Evolutionary conservation across 2,888 invertebrate genomes (phyloP), one percentile per base, ranked within the genome.

Genomic region (Diachrysia chrysitis): DNA sequence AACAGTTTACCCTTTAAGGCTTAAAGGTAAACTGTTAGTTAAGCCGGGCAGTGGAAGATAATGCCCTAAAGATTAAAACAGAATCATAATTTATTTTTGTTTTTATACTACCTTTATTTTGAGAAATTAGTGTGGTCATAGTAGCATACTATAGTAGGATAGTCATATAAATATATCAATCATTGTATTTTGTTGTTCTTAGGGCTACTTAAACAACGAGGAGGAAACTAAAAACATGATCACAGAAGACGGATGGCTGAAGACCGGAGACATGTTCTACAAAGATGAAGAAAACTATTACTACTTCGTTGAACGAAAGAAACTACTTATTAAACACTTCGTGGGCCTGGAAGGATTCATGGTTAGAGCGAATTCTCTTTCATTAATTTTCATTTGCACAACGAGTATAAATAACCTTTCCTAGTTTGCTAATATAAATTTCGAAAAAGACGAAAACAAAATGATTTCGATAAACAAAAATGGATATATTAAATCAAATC

Each of bases 161-260:
- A n/a, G n/a, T n/a, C n/a, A n/a, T n/a, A n/a, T n/a, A n/a, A n/a
- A n/a, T n/a, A n/a, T n/a, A n/a, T n/a, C n/a, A 32, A 10, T 10
- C 2, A 10, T 32, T 32, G 32, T 32, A 32, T 37, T 14, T 48
- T 42, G 56, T 53, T 58, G 37, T 66, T 83, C 79, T 25, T 73
- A 90, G 89, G 89, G 88, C 23, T 91, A 90, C 76, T 71, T 87
- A 19, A 86, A 88, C 55, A 89, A 90, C 68, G 80, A 81, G 16
- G 84, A 87, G 63, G 89, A 89, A 69, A 89, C 89, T 12, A 79
- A 71, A 42, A 76, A 76, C 37, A 83, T 89, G 58, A 61, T 89
- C 53, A 87, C 87, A 6, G 81, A 84, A 9, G 87, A 90, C 53
- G 90, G 87, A 3, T 91, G 89, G 88, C 71, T 91, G 57, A 87